Evolutionary conservation across 2,888 invertebrate genomes (phyloP), one percentile per base, ranked within the genome.

Genomic region (Euplagia quadripunctaria): DNA sequence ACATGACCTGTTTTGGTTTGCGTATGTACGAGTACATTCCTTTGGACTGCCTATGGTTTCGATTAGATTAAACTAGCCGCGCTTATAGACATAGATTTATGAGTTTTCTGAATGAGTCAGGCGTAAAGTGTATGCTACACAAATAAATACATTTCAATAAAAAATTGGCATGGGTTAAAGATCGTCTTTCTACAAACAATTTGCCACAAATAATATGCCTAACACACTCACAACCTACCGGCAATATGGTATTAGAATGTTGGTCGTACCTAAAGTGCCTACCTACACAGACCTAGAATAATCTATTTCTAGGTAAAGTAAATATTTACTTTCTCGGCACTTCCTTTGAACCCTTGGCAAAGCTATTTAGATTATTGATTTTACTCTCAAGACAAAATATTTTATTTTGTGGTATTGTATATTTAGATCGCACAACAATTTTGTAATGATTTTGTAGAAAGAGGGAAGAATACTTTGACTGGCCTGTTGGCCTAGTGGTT

Each of bases 251-350:
- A 68, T 68, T 55, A 68, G 68, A 52, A 42, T 55, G n/a, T 14
- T 41, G 52, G n/a, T 11, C 55, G 68, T 55, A 55, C 55, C 42
- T 42, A 41, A 12, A 64, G 20, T 42, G 61, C 49, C 58, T 61
- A 43, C 9, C 61, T 31, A 46, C 20, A 61, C 69, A 61, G 17
- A 61, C 41, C 20, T 64, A 42, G 64, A 71, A 64, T 71, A 65
- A 71, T 43, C 65, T 65, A 64, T 64, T 42, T 64, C 52, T 72
- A 66, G 49, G 72, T 31, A 51, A 61, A 14, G 61, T 72, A 72
- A 67, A 72, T 72, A 51, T 67, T 67, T 63, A 31, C 31, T 31
- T 14, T 31, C 61, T 61, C 61, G 7, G 31, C 14, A 61, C 12
- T 61, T 61, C 31, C 31, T 61, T 61, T 61, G 61, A 61, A 61